These are phyloP conservation scores for Drosophila hawaiiensis DNA, from an alignment of 2,888 invertebrate genomes.

Conservation along the genomic window DNA sequence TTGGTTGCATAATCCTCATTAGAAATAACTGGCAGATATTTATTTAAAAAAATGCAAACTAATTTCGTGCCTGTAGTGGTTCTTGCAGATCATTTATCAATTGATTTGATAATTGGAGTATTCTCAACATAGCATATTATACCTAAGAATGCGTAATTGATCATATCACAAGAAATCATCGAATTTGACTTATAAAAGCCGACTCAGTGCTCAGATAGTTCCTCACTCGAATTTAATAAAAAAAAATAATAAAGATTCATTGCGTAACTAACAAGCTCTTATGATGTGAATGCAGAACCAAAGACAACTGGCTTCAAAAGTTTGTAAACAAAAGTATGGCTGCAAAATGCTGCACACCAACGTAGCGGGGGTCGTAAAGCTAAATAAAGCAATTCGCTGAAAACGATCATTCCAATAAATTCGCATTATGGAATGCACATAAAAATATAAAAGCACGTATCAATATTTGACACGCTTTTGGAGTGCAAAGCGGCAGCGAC, in stretches of 20 bases:
- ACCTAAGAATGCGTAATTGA: neutral
- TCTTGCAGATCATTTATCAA: neutral
- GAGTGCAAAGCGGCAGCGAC: neutral
- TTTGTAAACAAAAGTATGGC: neutral
- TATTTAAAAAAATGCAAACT: neutral
- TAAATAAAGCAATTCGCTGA: neutral
- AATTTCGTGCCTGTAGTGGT: neutral
- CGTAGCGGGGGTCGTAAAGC: neutral
- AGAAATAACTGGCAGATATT: neutral
- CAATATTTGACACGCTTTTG: neutral
- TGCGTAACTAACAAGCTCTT: neutral
- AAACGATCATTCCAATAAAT: neutral
- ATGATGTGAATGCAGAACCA: neutral
- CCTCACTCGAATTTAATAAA: neutral
- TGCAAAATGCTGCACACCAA: neutral
- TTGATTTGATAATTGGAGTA: neutral
- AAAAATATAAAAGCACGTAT: neutral
- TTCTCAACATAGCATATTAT: neutral
- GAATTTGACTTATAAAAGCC: neutral
- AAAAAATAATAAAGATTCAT: neutral
- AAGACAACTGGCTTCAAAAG: neutral
- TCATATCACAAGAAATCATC: neutral
- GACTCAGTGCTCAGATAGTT: neutral
- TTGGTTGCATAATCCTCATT: neutral
- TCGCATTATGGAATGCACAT: neutral